Base-by-base conservation (phyloP, 1,140 invertebrate species). In the Eulimnadia texana region DNA sequence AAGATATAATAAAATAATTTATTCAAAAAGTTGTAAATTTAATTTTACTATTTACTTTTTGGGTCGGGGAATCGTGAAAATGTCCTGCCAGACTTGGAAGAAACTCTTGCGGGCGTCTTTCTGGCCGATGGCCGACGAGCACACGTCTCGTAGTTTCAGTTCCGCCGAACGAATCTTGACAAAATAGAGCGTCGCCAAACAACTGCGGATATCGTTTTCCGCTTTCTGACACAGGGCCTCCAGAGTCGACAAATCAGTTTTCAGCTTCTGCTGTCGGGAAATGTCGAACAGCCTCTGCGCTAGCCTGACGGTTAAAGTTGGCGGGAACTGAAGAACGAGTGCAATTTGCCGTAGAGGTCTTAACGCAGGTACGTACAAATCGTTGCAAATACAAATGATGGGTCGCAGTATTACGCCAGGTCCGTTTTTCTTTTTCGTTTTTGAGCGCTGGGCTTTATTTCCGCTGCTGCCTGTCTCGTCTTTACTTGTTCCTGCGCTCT, bases 311-410 rank as follows among this genome's bases (percentile, higher is more conserved):
- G 77, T 68, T 50, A 75, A 68, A n/a, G 84, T 61, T 3, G 60
- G 51, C 22, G 60, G 60, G 50, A 52, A 61, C 51, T 61, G 82
- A 19, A 93, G 74, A 19, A 90, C 76, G 61, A 91, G 80, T 1
- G 88, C 82, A 25, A 82, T 76, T 67, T 87, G 84, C 60, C 86
- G 67, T 0, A 84, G 72, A 57, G 78, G 83, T 69, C 90, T 79
- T 58, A 98, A 75, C 0, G 93, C 83, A 33, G 91, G 85, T 16
- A 84, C 84, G 72, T 95, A 96, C 67, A 87, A 76, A 70, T 98
- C 93, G 74, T 98, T 98, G 70, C 94, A 98, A 66, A 98, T 97
- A 71, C 93, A 96, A 66, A 98, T 92, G 10, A 98, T 84, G 0
- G 94, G 94, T 64, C 94, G 74, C 58, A 81, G 78, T 52, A 88